Base-by-base conservation (phyloP, 2,113 vertebrate species). In the Rhea americana region DNA sequence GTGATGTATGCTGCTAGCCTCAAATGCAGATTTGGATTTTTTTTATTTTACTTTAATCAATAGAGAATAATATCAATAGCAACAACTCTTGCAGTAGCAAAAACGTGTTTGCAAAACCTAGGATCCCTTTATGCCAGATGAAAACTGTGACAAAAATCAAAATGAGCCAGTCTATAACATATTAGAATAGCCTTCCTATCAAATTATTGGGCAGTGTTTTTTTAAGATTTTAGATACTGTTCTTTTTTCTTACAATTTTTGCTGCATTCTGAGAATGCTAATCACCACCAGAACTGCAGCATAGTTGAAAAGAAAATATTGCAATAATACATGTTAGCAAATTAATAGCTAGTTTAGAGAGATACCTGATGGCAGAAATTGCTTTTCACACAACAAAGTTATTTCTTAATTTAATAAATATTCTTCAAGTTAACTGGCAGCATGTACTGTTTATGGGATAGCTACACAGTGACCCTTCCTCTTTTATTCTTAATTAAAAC, bases 321-420 rank as follows among this genome's bases (percentile, higher is more conserved):
- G 41, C 94, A 75, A 76, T 78, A 67, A 47, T 92, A 68, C 8
- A 77, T 82, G 18, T 55, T 91, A 92, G 79, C 48, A 91, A 93
- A 85, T 82, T 88, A 87, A 81, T 24, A 70, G 48, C 50, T 92
- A 71, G 22, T 82, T 62, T 84, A 68, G 95, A 96, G 73, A 41
- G 93, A 86, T 79, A 72, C 22, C 8, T 70, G 50, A 47, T 71
- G 47, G 37, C 37, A 90, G 28, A 2, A 11, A 74, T 87, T 93
- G 51, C 85, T 95, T 90, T 93, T 85, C 82, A 68, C 24, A 19
- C 51, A 39, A 67, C 12, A 53, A 53, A 75, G n/a, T 77, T 88
- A 67, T 67, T 71, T 15, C 37, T 88, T 92, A 45, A 71, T 88
- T 63, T 95, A 90, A 91, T 93, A 91, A 81, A 93, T 85, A 68